Percentiles rank a stretch among this genome's conserved stretches.
phyloP scores from a whole-genome alignment of 2,888 invertebrate species.

The Rhagophthalmus giganteus region DNA sequence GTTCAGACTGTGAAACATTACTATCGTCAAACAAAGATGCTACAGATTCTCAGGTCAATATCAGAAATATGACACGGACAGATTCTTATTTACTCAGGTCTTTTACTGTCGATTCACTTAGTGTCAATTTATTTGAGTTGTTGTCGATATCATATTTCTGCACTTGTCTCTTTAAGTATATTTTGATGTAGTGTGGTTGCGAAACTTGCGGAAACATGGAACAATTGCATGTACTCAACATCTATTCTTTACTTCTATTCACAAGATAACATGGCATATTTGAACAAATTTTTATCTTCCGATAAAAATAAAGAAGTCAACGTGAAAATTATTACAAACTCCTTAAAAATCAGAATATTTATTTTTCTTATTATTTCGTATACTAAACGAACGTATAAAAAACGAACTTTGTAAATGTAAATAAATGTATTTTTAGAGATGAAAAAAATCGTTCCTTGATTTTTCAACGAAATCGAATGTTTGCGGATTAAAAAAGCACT shows the following conservation, averaged over 20 bases:
- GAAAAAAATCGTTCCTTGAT: slow-evolving; percentile 4
- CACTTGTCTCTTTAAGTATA: slow-evolving; percentile 10
- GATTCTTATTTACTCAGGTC: slow-evolving; percentile 33
- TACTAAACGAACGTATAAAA: neutral
- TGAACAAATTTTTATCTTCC: too few species aligned
- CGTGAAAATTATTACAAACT: too few species aligned
- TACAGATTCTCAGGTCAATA: slow-evolving; percentile 17
- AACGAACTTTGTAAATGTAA: neutral
- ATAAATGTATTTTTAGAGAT: neutral
- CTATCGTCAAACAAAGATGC: slow-evolving; percentile 7
- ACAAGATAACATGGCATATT: neutral
- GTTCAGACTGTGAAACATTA: slow-evolving; percentile 23
- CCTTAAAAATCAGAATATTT: too few species aligned
- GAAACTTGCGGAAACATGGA: too few species aligned
- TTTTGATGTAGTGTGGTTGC: slow-evolving; percentile 2
- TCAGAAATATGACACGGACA: slow-evolving; percentile 35
- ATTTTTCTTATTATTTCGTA: too few species aligned
- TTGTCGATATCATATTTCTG: slow-evolving; percentile 39
- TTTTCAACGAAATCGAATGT: slow-evolving; percentile 14
- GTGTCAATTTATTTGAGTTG: slow-evolving; percentile 33
- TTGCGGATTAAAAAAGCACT: slow-evolving; percentile 22
- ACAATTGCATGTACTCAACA: neutral
- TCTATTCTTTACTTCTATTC: too few species aligned
- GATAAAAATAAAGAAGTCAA: too few species aligned
- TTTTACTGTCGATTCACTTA: slow-evolving; percentile 33